These are phyloP conservation scores for Lytechinus pictus DNA, from an alignment of 35 echinoderm and acorn worm species.

Conservation along the genomic window DNA sequence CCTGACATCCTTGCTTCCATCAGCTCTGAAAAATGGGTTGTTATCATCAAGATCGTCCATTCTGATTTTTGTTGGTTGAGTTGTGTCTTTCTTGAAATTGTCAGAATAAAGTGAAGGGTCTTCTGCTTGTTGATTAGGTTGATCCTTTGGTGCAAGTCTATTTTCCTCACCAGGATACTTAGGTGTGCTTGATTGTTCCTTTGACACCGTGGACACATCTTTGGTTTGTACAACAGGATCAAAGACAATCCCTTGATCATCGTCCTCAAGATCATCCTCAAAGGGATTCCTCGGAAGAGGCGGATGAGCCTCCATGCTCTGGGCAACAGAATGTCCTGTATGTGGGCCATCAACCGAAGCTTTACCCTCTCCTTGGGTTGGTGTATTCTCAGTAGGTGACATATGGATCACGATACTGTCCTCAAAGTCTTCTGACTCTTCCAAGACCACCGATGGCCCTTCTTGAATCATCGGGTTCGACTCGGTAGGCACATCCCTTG, in stretches of 20 bases:
- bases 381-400: background rate
- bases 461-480: background rate
- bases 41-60: background rate
- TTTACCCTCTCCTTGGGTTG: background rate
- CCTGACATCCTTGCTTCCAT: background rate
- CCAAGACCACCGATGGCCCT: constrained; percentile 32
- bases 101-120: background rate
- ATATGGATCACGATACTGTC: constrained; percentile 76
- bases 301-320: background rate
- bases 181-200: background rate
- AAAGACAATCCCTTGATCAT: background rate
- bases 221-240: background rate
- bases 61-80: background rate
- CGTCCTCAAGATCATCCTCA: background rate
- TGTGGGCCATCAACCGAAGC: background rate
- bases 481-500: background rate
- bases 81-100: background rate
- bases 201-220: background rate
- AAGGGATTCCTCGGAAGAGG: background rate
- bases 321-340: background rate
- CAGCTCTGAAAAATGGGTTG: background rate
- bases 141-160: background rate
- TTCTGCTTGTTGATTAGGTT: background rate
- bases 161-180: background rate
- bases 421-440: constrained; percentile 60